These are phyloP conservation scores for Drosophila teissieri DNA, from an alignment of 1,140 invertebrate species.

Conservation along the genomic window DNA sequence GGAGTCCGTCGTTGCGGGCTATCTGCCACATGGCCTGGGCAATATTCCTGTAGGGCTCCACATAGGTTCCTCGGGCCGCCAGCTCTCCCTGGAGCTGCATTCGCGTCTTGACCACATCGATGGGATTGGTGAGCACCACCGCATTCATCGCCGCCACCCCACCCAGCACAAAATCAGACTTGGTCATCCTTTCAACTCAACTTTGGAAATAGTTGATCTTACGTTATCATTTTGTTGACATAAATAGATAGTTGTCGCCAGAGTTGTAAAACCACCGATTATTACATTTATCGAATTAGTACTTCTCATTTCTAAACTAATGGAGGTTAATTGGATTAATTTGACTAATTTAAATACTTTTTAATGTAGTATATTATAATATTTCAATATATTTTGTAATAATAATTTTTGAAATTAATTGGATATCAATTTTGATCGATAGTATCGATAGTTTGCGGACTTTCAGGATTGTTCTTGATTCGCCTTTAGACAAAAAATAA, in stretches of 20 bases:
- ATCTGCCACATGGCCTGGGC: conserved; percentile 88
- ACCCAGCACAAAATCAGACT: conserved; percentile 84
- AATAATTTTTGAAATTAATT: no score
- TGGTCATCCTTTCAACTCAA: conserved; percentile 37
- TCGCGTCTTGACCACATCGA: conserved; percentile 95
- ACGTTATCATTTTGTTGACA: conserved; percentile 4
- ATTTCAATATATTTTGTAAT: no score
- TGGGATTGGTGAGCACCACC: conserved; percentile 88
- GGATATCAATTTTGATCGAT: background rate
- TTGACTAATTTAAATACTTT: no score
- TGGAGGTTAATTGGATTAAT: no score
- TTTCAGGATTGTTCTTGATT: no score
- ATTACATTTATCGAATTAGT: background rate
- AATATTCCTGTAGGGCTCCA: conserved; percentile 88
- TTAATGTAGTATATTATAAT: no score
- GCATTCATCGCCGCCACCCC: conserved; percentile 86
- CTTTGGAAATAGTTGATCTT: conserved; percentile 1
- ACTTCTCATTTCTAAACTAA: background rate
- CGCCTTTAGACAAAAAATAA: no score
- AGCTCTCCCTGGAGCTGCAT: conserved; percentile 96
- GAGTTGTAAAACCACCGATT: conserved; percentile 1
- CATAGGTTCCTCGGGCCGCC: conserved; percentile 87
- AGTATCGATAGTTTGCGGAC: background rate
- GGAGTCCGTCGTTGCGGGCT: conserved; percentile 86
- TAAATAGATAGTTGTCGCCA: background rate